A percentile compares a stretch with the other conserved stretches of the same genome.
Evolutionary conservation across 2,113 vertebrate genomes (phyloP).

Genomic region (Zosterops pallidus): DNA sequence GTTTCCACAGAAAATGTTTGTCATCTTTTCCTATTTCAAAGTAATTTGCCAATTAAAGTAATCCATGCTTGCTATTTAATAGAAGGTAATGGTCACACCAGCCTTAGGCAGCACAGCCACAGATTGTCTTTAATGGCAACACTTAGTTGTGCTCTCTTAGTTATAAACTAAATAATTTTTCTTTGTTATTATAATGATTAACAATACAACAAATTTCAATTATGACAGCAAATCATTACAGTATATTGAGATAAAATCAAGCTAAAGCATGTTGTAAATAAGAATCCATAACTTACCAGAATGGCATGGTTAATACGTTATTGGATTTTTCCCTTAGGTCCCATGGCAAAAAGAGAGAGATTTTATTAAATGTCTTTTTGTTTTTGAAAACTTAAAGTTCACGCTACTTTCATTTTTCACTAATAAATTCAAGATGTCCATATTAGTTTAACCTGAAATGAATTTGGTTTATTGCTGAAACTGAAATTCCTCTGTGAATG

Average conservation of each 20-base stretch:
- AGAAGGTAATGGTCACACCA: neutral
- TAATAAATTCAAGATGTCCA: constrained; percentile 59
- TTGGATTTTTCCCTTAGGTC: constrained; percentile 34
- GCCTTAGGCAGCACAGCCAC: neutral
- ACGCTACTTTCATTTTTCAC: constrained; percentile 23
- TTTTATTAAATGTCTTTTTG: constrained; percentile 46
- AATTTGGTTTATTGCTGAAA: constrained; percentile 58
- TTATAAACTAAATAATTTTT: neutral
- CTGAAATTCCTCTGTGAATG: neutral
- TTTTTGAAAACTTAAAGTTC: constrained; percentile 43
- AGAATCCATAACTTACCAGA: constrained; percentile 8
- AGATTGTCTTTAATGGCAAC: neutral
- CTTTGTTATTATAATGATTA: constrained; percentile 38
- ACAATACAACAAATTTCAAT: neutral
- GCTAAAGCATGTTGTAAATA: neutral
- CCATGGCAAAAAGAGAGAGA: neutral
- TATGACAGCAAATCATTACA: constrained; percentile 12
- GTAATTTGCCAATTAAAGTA: neutral
- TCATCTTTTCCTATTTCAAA: neutral
- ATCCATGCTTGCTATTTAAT: neutral
- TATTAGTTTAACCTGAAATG: constrained; percentile 45
- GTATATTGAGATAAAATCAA: constrained; percentile 49
- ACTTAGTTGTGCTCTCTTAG: neutral
- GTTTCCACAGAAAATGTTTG: neutral
- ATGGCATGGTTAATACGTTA: neutral